phyloP scores from a whole-genome alignment of 2,113 vertebrate species.

The Chunga burmeisteri region DNA sequence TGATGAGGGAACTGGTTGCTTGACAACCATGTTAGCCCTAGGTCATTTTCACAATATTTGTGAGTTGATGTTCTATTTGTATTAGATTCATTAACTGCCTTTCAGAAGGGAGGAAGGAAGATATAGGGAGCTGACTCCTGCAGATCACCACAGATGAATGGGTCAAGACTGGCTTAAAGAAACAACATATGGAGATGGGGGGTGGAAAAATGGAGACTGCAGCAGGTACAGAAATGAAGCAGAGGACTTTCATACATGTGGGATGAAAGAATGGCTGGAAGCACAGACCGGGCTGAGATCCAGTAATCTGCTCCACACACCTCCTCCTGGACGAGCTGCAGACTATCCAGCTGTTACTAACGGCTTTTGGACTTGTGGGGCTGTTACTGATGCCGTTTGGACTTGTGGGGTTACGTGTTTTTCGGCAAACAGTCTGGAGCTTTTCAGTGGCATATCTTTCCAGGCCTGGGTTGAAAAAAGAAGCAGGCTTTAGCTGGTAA shows the following conservation, averaged over 20 bases:
- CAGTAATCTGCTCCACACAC: background rate
- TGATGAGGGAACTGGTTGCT: background rate
- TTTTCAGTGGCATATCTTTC: background rate
- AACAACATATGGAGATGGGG: accelerated
- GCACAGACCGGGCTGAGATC: background rate
- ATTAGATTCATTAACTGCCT: background rate
- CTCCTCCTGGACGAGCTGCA: background rate
- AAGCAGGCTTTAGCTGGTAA: background rate
- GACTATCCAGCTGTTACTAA: background rate
- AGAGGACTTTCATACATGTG: background rate
- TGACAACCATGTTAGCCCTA: background rate
- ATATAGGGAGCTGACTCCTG: background rate
- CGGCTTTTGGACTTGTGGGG: background rate
- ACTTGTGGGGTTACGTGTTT: background rate
- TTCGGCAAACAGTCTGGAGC: background rate
- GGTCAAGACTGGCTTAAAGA: background rate
- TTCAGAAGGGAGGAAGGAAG: background rate
- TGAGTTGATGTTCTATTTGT: background rate
- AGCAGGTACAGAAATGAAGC: background rate
- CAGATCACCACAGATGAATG: background rate
- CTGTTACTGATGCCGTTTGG: background rate
- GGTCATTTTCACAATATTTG: background rate
- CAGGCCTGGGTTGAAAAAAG: background rate
- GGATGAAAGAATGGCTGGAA: background rate
- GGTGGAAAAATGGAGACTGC: background rate